A percentile compares a stretch with the other conserved stretches of the same genome.
These are phyloP conservation scores for Caenorhabditis sinica DNA, from an alignment of 2,888 invertebrate species.

Conservation along the genomic window DNA sequence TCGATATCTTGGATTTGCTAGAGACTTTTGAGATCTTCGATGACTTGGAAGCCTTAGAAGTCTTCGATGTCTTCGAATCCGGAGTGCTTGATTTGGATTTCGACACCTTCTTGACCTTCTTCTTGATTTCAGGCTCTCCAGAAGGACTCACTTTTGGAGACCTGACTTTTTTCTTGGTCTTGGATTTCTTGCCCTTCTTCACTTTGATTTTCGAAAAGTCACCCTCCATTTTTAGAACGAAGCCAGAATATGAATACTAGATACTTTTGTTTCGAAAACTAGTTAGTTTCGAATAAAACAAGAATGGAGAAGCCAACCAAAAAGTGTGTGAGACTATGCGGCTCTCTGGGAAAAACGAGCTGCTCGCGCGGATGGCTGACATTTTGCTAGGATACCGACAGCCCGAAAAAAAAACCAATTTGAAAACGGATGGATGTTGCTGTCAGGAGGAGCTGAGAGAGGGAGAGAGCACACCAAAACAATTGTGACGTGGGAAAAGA, in stretches of 20 bases:
- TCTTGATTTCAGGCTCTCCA: background rate
- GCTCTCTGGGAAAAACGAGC: too few relatives aligned
- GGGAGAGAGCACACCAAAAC: background rate
- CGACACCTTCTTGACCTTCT: background rate
- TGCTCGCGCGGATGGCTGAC: background rate
- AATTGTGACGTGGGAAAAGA: conserved; percentile 1
- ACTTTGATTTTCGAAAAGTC: conserved; percentile 46
- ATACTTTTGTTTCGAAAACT: background rate
- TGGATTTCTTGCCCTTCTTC: conserved; percentile 15
- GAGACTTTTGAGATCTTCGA: conserved; percentile 22
- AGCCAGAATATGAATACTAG: background rate
- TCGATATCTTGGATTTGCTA: conserved; percentile 8
- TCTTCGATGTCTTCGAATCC: conserved; percentile 11
- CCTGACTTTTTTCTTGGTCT: background rate
- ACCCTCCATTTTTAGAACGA: conserved; percentile 28
- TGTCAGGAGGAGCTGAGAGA: too few relatives aligned
- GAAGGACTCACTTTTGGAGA: conserved; percentile 15
- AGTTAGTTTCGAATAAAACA: background rate
- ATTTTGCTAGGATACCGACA: conserved; percentile 37
- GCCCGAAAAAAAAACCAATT: conserved; percentile 2
- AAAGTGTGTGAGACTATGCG: background rate
- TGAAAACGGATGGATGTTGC: conserved; percentile 5
- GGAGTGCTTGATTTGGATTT: conserved; percentile 3
- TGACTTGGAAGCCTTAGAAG: conserved; percentile 33
- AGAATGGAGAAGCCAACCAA: background rate